A percentile compares a stretch with the other conserved stretches of the same genome.
phyloP scores from a whole-genome alignment of 2,113 vertebrate species.

The Alethe castanea region DNA sequence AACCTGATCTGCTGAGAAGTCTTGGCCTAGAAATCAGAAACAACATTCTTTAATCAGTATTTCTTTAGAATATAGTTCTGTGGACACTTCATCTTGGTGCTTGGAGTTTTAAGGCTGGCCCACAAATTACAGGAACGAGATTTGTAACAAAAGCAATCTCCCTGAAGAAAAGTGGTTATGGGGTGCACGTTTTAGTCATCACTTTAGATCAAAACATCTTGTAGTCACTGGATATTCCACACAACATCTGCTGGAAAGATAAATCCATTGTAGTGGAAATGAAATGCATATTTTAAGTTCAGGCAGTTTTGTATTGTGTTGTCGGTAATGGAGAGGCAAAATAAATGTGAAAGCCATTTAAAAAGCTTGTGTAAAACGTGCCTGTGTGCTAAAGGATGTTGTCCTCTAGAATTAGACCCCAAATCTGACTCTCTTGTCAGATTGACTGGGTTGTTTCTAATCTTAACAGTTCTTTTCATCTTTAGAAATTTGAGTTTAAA shows the following conservation, averaged over 20 bases:
- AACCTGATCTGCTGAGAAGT: slow-evolving; percentile 27
- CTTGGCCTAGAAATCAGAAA: slow-evolving; percentile 58
- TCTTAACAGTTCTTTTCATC: background rate
- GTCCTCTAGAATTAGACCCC: background rate
- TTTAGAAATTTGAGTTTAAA: background rate
- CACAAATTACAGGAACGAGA: slow-evolving; percentile 17
- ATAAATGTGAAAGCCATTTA: slow-evolving; percentile 56
- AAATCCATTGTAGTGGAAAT: slow-evolving; percentile 60
- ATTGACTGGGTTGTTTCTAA: background rate
- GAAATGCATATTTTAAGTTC: slow-evolving; percentile 65
- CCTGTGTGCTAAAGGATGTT: slow-evolving; percentile 37
- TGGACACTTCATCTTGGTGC: background rate
- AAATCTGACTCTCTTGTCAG: background rate
- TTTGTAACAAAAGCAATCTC: background rate
- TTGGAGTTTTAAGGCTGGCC: background rate
- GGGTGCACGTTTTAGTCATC: background rate
- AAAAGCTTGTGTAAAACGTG: slow-evolving; percentile 33
- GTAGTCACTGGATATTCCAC: slow-evolving; percentile 16
- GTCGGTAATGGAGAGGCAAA: slow-evolving; percentile 17
- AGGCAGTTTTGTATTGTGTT: slow-evolving; percentile 39
- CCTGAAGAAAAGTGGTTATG: background rate
- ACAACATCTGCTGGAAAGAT: slow-evolving; percentile 66
- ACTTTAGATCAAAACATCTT: slow-evolving; percentile 27
- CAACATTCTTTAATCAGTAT: background rate
- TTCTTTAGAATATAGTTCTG: background rate